Conservation (phyloP, 2,888 invertebrate genomes). For the Pediacus dermestoides region DNA sequence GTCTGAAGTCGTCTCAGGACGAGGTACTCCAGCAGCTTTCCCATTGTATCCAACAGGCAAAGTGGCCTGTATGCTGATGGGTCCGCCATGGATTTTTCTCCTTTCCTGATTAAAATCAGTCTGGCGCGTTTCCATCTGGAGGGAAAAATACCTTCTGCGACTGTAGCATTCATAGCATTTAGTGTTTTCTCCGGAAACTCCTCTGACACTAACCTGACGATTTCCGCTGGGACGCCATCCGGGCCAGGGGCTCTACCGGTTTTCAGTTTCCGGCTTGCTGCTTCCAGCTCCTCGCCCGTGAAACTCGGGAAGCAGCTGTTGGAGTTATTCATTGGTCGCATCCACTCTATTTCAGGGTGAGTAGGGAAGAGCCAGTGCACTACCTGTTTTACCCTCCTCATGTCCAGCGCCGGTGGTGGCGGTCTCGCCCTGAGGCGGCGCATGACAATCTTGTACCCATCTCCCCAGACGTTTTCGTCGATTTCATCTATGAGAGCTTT, state of each 20-base stretch:
- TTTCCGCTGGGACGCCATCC: background rate
- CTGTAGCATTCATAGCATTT: background rate
- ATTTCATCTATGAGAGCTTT: too few relatives aligned
- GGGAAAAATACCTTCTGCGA: constrained; percentile 9
- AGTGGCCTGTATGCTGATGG: constrained; percentile 3
- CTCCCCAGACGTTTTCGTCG: too few relatives aligned
- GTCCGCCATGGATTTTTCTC: background rate
- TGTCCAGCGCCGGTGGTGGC: too few relatives aligned
- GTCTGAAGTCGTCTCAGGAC: constrained; percentile 7
- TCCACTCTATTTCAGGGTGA: too few relatives aligned
- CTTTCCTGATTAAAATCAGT: constrained; percentile 1
- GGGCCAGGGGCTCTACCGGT: background rate
- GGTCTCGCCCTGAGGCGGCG: too few relatives aligned
- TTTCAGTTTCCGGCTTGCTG: background rate
- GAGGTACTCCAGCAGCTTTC: constrained; percentile 13
- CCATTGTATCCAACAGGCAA: constrained; percentile 5
- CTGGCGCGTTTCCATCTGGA: constrained; percentile 8
- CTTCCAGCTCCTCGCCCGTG: constrained; percentile 1
- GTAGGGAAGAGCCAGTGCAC: too few relatives aligned
- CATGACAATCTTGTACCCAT: too few relatives aligned
- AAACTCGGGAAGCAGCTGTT: too few relatives aligned
- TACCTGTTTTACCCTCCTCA: too few relatives aligned
- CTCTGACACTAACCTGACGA: background rate
- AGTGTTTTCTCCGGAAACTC: background rate
- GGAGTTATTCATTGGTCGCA: too few relatives aligned